Conservation (phyloP, 2,797 vertebrate species). For the Catamblyrhynchus diadema region DNA sequence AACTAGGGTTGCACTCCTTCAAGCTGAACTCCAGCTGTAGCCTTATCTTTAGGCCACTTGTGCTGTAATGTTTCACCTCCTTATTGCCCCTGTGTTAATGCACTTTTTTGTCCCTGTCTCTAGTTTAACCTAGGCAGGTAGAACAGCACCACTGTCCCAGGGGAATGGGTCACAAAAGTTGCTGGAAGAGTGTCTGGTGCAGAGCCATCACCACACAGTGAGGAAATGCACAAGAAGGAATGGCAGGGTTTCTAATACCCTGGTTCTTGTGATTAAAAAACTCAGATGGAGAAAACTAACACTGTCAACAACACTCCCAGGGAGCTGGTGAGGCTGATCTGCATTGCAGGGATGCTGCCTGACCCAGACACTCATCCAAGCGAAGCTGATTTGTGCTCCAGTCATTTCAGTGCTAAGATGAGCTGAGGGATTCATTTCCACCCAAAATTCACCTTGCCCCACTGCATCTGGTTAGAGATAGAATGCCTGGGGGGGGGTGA, state of each 20-base stretch:
- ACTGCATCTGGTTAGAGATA: background rate
- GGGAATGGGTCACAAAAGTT: background rate
- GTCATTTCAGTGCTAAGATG: background rate
- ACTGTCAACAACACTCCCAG: background rate
- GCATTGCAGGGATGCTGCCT: background rate
- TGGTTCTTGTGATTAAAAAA: background rate
- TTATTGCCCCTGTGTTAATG: background rate
- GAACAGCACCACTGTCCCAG: background rate
- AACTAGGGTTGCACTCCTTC: rapidly evolving
- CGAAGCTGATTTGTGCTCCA: background rate
- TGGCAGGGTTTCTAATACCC: background rate
- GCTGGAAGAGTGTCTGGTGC: background rate
- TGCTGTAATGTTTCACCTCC: background rate
- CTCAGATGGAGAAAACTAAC: background rate
- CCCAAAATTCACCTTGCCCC: background rate
- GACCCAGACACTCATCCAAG: background rate
- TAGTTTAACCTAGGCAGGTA: background rate
- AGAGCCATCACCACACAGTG: rapidly evolving
- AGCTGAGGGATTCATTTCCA: background rate
- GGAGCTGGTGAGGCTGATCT: background rate
- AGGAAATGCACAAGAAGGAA: background rate
- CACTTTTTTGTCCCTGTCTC: background rate
- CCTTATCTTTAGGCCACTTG: rapidly evolving
- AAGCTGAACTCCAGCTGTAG: background rate
- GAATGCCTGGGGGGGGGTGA: background rate